Evolutionary conservation across 2,888 invertebrate genomes (phyloP).

Genomic region (Idaea aversata): DNA sequence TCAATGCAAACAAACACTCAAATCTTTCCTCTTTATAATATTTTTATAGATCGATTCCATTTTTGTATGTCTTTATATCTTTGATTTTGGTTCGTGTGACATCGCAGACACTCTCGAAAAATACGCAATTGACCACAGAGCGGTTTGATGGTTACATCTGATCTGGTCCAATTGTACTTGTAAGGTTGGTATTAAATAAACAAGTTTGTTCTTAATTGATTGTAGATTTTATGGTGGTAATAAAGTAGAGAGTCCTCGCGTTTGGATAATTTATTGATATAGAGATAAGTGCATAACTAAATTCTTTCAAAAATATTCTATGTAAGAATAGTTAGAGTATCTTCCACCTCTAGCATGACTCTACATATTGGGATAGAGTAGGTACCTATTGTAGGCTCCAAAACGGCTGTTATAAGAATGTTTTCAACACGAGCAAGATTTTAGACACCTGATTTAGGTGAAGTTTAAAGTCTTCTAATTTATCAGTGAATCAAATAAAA

Average conservation of each 20-base stretch:
- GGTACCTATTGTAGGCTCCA: too few relatives aligned
- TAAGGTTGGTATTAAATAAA: background rate
- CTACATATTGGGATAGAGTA: too few relatives aligned
- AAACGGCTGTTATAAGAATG: too few relatives aligned
- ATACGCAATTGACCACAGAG: conserved; percentile 59
- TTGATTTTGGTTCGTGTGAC: conserved; percentile 33
- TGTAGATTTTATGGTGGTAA: background rate
- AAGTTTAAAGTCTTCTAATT: too few relatives aligned
- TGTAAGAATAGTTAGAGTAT: too few relatives aligned
- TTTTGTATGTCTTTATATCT: conserved; percentile 33
- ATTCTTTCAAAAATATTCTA: too few relatives aligned
- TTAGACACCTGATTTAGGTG: too few relatives aligned
- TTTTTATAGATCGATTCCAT: conserved; percentile 34
- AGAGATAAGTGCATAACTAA: background rate
- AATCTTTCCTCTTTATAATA: too few relatives aligned
- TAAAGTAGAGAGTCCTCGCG: background rate
- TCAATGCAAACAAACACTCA: too few relatives aligned
- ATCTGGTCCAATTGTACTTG: conserved; percentile 36
- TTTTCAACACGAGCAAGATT: too few relatives aligned
- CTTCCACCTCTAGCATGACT: too few relatives aligned
- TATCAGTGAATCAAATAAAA: too few relatives aligned
- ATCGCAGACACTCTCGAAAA: conserved; percentile 52
- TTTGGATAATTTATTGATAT: background rate
- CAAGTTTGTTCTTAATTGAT: background rate
- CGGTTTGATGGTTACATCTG: conserved; percentile 55